Base-by-base conservation (phyloP, 2,113 vertebrate genomes). In the Mesembrinibis cayennensis region DNA sequence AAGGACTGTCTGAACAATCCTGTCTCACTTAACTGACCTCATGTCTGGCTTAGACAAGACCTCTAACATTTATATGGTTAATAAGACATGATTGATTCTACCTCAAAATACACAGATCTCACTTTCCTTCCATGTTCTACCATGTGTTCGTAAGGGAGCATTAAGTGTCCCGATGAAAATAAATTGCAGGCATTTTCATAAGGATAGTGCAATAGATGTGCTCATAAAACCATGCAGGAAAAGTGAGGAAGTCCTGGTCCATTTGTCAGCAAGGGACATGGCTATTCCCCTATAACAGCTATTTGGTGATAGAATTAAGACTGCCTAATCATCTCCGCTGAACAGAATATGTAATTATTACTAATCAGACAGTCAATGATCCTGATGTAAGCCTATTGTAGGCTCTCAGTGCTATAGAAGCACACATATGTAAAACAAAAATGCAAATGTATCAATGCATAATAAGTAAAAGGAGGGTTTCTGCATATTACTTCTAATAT, bases 161-260 rank as follows among this genome's bases (percentile, higher is more conserved):
- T 87, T 95, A 91, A 91, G 49, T 49, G 62, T 49, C 66, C 53
- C 16, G 1, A 94, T 95, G 82, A 91, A 91, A 97, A 96, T 94
- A 84, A 94, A 96, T 94, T 62, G 58, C 38, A 91, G 36, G 25
- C 53, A 9, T 95, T 96, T 92, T 85, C 26, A 19, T 73, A 86
- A 82, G 67, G 27, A 65, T 26, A 79, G 34, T 62, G 13, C 25
- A 70, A 85, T 56, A 85, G 74, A 91, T 72, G n/a, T 40, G 66
- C 40, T 82, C 74, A 90, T 80, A 73, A 91, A 82, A 70, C 62
- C 81, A 38, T 85, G 50, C 20, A 82, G 81, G 44, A 84, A 82
- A 94, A 93, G 69, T 42, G 50, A 78, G 16, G 11, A 82, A 82
- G 30, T 72, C 49, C 49, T 11, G 52, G 81, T 82, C 62, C 45